A percentile compares a stretch with the other conserved stretches of the same genome.
Conservation (phyloP, 2,797 vertebrate genomes). For the Odontamblyopus rebecca region DNA sequence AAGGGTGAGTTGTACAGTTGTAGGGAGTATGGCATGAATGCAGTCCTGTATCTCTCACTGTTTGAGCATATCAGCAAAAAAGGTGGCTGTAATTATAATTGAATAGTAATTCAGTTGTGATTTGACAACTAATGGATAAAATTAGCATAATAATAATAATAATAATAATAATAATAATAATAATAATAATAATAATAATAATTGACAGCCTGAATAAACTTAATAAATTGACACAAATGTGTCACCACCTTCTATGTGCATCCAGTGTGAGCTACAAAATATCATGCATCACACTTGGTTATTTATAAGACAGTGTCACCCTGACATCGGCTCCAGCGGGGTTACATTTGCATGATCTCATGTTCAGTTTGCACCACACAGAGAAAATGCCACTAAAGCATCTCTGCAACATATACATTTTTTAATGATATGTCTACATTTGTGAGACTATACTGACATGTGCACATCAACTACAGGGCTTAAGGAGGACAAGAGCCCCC, state of each 20-base stretch:
- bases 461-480: background rate
- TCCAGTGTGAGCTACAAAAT: too few species aligned
- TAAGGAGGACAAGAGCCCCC: background rate
- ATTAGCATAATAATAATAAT: too few species aligned
- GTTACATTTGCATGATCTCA: background rate
- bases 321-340: slow-evolving; percentile 15
- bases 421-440: background rate
- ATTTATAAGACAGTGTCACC: slow-evolving; percentile 8
- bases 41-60: too few species aligned
- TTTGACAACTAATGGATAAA: too few species aligned
- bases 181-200: too few species aligned
- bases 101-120: too few species aligned
- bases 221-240: background rate
- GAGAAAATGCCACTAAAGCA: slow-evolving; percentile 23
- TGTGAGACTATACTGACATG: background rate
- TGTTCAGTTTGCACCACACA: slow-evolving; percentile 3
- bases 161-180: too few species aligned
- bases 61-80: too few species aligned
- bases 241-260: background rate
- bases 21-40: too few species aligned
- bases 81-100: too few species aligned
- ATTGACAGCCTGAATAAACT: too few species aligned
- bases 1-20: too few species aligned
- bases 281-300: background rate
- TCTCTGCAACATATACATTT: slow-evolving; percentile 2